Conservation (phyloP, 2,113 vertebrate genomes). For the Raja brachyura region DNA sequence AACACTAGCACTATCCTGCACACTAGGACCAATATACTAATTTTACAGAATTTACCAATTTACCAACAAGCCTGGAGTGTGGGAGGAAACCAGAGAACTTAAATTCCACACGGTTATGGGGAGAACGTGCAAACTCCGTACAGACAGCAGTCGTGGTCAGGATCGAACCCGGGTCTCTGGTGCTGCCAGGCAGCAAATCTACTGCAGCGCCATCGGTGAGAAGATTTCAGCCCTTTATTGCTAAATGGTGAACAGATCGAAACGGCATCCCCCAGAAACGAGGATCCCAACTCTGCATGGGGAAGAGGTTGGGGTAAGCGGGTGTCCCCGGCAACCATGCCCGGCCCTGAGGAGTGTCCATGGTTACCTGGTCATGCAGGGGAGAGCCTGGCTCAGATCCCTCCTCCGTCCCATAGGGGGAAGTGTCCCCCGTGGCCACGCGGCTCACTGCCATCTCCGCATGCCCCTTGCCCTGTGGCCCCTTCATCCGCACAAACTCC, state of each 20-base stretch:
- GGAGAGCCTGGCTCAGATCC: conserved; percentile 80
- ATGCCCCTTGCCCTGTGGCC: conserved; percentile 93
- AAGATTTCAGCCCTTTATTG: not conserved
- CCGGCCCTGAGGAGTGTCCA: not conserved
- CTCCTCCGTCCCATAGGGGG: conserved; percentile 83
- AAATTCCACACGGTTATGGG: too few relatives aligned
- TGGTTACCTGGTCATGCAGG: conserved; percentile 77
- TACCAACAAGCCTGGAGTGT: too few relatives aligned
- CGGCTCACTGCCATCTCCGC: conserved; percentile 96
- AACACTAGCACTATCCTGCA: too few relatives aligned
- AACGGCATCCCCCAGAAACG: not conserved
- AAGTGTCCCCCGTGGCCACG: conserved; percentile 88
- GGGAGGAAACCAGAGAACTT: too few relatives aligned
- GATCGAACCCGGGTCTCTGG: too few relatives aligned
- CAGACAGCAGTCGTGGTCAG: too few relatives aligned
- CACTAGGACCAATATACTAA: too few relatives aligned
- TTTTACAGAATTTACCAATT: too few relatives aligned
- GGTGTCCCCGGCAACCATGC: not conserved
- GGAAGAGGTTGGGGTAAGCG: not conserved
- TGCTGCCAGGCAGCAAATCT: too few relatives aligned
- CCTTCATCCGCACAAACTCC: conserved; percentile 99
- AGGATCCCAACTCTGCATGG: not conserved
- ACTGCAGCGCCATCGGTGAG: too few relatives aligned
- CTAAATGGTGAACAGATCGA: not conserved
- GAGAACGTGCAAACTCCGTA: too few relatives aligned